These are phyloP conservation scores for Odontomachus brunneus DNA, from an alignment of 1,140 invertebrate species.

Conservation along the genomic window DNA sequence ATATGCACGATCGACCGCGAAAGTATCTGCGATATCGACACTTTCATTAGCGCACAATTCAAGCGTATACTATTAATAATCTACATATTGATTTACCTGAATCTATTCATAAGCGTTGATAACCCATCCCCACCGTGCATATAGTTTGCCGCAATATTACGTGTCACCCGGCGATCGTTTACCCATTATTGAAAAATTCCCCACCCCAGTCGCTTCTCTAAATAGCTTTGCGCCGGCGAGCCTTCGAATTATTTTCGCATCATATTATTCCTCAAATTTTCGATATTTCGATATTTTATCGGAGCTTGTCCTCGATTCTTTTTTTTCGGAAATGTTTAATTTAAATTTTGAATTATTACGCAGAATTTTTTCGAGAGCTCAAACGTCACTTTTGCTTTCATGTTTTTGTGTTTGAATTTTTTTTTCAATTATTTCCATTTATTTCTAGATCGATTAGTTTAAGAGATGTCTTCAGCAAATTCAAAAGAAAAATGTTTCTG, in stretches of 20 bases:
- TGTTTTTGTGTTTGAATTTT: too few relatives aligned
- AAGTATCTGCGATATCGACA: constrained; percentile 44
- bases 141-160: constrained; percentile 35
- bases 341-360: too few relatives aligned
- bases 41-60: constrained; percentile 42
- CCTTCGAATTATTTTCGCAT: neutral
- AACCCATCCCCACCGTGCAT: constrained; percentile 25
- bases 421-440: neutral
- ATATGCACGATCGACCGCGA: neutral
- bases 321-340: too few relatives aligned
- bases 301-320: too few relatives aligned
- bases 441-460: too few relatives aligned
- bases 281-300: too few relatives aligned
- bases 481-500: too few relatives aligned
- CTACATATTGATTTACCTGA: constrained; percentile 55
- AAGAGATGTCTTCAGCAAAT: too few relatives aligned
- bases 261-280: neutral
- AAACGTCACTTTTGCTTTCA: too few relatives aligned
- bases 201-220: neutral
- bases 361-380: too few relatives aligned
- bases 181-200: constrained; percentile 38
- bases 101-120: constrained; percentile 56
- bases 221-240: neutral
- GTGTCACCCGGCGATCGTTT: constrained; percentile 23
- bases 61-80: constrained; percentile 56